A percentile compares a stretch with the other conserved stretches of the same genome.
Conservation (phyloP, 37 sponge, comb jelly and placozoan genomes). For the Axinella damicornis region DNA sequence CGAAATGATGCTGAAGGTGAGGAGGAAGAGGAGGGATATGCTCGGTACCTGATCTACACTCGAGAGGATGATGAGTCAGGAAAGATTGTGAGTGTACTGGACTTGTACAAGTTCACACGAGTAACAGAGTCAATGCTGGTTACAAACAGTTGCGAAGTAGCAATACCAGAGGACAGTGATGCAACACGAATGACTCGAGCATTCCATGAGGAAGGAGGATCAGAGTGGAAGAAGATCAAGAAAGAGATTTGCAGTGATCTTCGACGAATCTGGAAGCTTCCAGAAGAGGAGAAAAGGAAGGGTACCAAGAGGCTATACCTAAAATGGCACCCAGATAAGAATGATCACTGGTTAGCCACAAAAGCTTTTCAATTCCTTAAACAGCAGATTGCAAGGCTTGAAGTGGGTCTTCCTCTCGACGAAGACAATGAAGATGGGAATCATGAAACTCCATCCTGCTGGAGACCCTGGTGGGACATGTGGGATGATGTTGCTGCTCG, state of each 20-base stretch:
- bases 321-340: constrained; percentile 73
- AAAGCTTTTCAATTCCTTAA: constrained; percentile 49
- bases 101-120: constrained; percentile 38
- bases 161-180: constrained; percentile 1
- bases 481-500: constrained; percentile 1
- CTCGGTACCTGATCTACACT: constrained; percentile 10
- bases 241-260: constrained; percentile 12
- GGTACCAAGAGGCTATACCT: constrained; percentile 50
- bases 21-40: not conserved
- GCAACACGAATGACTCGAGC: not conserved
- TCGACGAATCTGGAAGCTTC: constrained; percentile 23
- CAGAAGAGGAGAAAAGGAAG: constrained; percentile 34
- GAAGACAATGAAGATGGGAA: not conserved
- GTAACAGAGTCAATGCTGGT: not conserved
- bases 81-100: constrained; percentile 6
- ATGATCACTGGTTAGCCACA: constrained; percentile 27
- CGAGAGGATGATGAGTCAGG: constrained; percentile 22
- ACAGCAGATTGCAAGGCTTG: constrained; percentile 12
- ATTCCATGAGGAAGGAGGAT: not conserved
- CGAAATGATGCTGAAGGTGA: not conserved
- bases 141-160: not conserved
- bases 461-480: not conserved
- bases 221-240: not conserved
- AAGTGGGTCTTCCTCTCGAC: not conserved
- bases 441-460: not conserved